Conservation (phyloP, 2,113 vertebrate genomes). For the Ranitomeya variabilis region DNA sequence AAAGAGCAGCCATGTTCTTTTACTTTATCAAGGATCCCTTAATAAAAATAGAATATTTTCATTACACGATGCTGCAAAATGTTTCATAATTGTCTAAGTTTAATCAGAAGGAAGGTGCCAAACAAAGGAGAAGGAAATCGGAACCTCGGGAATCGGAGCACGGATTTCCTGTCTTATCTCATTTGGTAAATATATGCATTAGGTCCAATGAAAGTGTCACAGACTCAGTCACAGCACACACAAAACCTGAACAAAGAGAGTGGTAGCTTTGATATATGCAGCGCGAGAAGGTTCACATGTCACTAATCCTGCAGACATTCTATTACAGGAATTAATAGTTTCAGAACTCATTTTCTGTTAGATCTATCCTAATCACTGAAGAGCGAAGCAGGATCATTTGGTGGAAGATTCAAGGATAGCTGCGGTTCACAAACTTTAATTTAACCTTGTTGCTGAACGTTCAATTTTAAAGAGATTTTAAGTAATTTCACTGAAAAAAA, state of each 20-base stretch:
- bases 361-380: slow-evolving; percentile 55
- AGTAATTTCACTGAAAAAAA: neutral
- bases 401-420: slow-evolving; percentile 54
- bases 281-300: slow-evolving; percentile 50
- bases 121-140: neutral
- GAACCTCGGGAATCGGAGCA: neutral
- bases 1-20: neutral
- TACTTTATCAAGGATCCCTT: neutral
- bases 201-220: slow-evolving; percentile 49
- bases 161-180: slow-evolving; percentile 22
- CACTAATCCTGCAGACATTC: slow-evolving; percentile 55
- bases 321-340: slow-evolving; percentile 57
- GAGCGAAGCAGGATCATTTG: slow-evolving; percentile 55
- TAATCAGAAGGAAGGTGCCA: neutral
- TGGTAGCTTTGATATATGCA: slow-evolving; percentile 48
- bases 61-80: neutral
- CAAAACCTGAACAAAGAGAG: slow-evolving; percentile 37
- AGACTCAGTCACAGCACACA: slow-evolving; percentile 29
- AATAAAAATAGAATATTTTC: neutral
- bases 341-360: slow-evolving; percentile 55
- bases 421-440: slow-evolving; percentile 53
- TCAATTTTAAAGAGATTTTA: slow-evolving; percentile 13
- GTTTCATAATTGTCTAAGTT: too few species aligned
- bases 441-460: slow-evolving; percentile 38
- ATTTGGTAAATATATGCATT: slow-evolving; percentile 54